Conservation (phyloP, 23 tunicate species). For the Phallusia fumigata region DNA sequence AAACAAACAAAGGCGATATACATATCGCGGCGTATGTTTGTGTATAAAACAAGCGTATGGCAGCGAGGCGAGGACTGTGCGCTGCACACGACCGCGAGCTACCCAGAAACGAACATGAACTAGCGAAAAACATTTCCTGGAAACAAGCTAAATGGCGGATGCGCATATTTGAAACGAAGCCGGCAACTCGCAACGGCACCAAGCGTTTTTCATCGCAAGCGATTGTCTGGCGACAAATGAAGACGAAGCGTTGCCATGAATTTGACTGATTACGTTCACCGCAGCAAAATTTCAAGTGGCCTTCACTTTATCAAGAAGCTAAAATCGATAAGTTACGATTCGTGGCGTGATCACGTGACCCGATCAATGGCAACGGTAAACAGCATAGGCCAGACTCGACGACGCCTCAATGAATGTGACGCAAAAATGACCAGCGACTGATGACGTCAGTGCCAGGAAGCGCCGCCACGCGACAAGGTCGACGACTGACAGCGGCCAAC, state of each 20-base stretch:
- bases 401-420: neutral
- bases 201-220: neutral
- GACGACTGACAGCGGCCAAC: neutral
- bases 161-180: neutral
- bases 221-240: too few species aligned
- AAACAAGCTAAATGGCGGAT: neutral
- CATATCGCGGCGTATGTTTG: slow-evolving; percentile 6
- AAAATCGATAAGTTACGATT: too few species aligned
- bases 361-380: neutral
- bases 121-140: slow-evolving; percentile 20
- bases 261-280: too few species aligned
- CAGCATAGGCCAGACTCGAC: neutral
- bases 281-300: too few species aligned
- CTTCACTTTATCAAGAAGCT: too few species aligned
- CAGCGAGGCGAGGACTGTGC: slow-evolving; percentile 4
- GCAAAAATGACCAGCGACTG: neutral
- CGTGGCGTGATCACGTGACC: too few species aligned
- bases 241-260: too few species aligned
- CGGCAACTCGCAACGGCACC: neutral
- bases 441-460: slow-evolving; percentile 14
- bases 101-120: neutral
- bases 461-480: slow-evolving; percentile 1
- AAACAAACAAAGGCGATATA: slow-evolving; percentile 12
- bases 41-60: slow-evolving; percentile 2
- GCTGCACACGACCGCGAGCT: slow-evolving; percentile 8